Conservation (phyloP, 2,113 vertebrate species). For the Ceuthmochares aereus region DNA sequence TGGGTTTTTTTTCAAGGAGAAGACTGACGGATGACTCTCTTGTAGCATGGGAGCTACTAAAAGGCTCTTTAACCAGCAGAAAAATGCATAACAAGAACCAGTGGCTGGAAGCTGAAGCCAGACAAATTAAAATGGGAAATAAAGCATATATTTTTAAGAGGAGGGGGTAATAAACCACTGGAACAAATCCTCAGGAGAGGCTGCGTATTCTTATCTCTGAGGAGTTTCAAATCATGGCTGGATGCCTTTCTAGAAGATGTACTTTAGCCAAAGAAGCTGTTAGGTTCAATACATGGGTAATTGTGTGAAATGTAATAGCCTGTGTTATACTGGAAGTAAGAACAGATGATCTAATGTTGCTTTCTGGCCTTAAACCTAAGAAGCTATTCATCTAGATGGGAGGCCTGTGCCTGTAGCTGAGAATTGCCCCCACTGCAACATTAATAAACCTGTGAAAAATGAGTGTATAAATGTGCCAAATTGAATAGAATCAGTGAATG, state of each 20-base stretch:
- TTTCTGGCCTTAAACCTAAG: conserved; percentile 53
- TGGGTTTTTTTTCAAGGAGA: background rate
- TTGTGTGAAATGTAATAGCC: conserved; percentile 56
- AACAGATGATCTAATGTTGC: conserved; percentile 59
- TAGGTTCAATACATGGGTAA: conserved; percentile 54
- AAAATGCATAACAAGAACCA: background rate
- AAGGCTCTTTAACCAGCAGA: background rate
- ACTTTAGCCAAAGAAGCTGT: conserved; percentile 47
- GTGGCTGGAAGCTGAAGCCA: conserved; percentile 24
- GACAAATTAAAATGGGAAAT: conserved; percentile 50
- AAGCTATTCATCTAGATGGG: conserved; percentile 44
- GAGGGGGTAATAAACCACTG: conserved; percentile 36
- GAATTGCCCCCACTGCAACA: background rate
- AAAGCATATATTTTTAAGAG: conserved; percentile 52
- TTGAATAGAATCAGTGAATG: background rate
- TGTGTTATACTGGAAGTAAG: conserved; percentile 51
- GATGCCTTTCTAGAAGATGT: conserved; percentile 36
- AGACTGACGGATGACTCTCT: background rate
- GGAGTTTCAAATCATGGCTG: conserved; percentile 37
- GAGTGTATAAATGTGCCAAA: background rate
- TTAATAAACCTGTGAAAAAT: conserved; percentile 49
- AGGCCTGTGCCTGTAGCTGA: conserved; percentile 3
- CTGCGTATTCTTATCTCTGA: conserved; percentile 17
- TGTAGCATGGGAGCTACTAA: background rate
- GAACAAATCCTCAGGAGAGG: conserved; percentile 28